Percentiles rank a stretch among this genome's conserved stretches.
These are phyloP conservation scores for Quiscalus mexicanus DNA, from an alignment of 2,113 vertebrate genomes.

Conservation along the genomic window DNA sequence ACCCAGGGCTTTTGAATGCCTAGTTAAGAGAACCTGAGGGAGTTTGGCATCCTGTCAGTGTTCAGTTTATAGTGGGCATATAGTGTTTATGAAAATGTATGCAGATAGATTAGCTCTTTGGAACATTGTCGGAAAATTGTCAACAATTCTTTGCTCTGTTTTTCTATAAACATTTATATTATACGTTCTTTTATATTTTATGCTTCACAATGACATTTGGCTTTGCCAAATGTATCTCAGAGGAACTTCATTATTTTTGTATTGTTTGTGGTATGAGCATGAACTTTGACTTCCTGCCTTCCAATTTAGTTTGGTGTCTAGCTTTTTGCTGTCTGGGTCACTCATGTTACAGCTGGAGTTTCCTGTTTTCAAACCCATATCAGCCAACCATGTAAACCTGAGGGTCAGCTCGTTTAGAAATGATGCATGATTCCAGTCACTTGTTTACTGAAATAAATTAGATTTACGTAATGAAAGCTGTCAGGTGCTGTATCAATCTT, in stretches of 20 bases:
- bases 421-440: slow-evolving; percentile 71
- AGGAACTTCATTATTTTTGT: slow-evolving; percentile 73
- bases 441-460: slow-evolving; percentile 76
- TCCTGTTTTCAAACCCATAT: slow-evolving; percentile 80
- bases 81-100: slow-evolving; percentile 2
- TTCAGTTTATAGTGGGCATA: neutral
- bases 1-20: neutral
- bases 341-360: slow-evolving; percentile 79
- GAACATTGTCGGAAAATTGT: neutral
- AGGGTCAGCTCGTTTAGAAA: slow-evolving; percentile 74
- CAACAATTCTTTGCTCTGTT: slow-evolving; percentile 6
- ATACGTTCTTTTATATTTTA: slow-evolving; percentile 41
- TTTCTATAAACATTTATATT: slow-evolving; percentile 61
- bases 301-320: slow-evolving; percentile 73
- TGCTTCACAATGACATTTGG: slow-evolving; percentile 24
- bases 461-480: slow-evolving; percentile 78
- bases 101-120: neutral
- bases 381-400: slow-evolving; percentile 77
- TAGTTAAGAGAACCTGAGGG: neutral
- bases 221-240: slow-evolving; percentile 69
- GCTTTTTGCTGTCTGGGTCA: slow-evolving; percentile 80
- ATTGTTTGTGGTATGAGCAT: slow-evolving; percentile 76
- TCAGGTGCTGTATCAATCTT: slow-evolving; percentile 73
- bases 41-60: neutral
- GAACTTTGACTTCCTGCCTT: slow-evolving; percentile 82